Percentiles rank a stretch among this genome's conserved stretches.
Evolutionary conservation across 2,888 invertebrate species (phyloP).

Genomic region (Pemphredon lugubris): DNA sequence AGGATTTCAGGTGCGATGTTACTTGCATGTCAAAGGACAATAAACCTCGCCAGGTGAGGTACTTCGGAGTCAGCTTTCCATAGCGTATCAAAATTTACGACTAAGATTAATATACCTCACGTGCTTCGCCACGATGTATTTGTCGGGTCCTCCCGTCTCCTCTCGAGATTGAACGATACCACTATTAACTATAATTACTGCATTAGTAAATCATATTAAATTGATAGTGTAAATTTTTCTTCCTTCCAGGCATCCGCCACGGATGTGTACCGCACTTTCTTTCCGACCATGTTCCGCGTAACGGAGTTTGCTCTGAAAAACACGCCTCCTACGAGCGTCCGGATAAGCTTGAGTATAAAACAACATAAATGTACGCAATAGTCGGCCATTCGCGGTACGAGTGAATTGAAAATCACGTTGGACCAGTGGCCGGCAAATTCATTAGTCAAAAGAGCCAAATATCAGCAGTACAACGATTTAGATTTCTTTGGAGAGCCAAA

Average conservation of each 20-base stretch:
- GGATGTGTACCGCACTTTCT: too few relatives aligned
- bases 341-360: too few relatives aligned
- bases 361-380: too few relatives aligned
- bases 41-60: constrained; percentile 46
- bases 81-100: constrained; percentile 54
- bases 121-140: constrained; percentile 40
- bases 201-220: constrained; percentile 28
- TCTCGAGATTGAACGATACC: constrained; percentile 47
- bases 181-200: constrained; percentile 52
- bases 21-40: constrained; percentile 55
- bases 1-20: constrained; percentile 57
- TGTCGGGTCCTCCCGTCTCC: constrained; percentile 44
- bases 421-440: too few relatives aligned
- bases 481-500: too few relatives aligned
- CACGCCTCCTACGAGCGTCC: too few relatives aligned
- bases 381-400: too few relatives aligned
- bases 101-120: constrained; percentile 55
- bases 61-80: constrained; percentile 51
- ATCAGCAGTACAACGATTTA: too few relatives aligned
- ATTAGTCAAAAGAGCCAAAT: too few relatives aligned
- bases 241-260: not conserved
- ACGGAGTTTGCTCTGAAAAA: too few relatives aligned
- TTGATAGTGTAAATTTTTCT: not conserved
- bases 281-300: too few relatives aligned
- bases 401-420: too few relatives aligned